phyloP scores from a whole-genome alignment of 2,888 invertebrate species.

The Nymphalis c-album region DNA sequence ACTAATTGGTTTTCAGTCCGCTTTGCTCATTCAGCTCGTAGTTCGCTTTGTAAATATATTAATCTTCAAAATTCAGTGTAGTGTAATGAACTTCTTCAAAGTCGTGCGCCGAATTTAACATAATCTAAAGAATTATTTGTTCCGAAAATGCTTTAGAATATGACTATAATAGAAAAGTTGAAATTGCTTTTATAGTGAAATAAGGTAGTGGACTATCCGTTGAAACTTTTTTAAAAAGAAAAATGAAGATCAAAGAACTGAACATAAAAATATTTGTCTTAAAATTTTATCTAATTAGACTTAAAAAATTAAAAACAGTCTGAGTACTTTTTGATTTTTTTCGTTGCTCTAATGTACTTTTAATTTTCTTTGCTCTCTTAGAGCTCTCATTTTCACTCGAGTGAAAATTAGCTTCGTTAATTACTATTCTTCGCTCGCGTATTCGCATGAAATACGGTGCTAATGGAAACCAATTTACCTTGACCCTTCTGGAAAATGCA shows the following conservation, averaged over 20 bases:
- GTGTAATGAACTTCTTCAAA: not conserved
- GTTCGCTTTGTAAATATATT: not conserved
- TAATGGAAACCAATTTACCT: not conserved
- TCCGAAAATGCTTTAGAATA: not conserved
- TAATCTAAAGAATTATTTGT: not conserved
- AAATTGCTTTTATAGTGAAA: not conserved
- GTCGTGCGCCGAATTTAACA: not conserved
- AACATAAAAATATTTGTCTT: not conserved
- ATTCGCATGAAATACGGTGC: slow-evolving; percentile 7
- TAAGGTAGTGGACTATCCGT: not conserved
- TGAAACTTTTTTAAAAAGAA: not conserved
- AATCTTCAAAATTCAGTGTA: not conserved
- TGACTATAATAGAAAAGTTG: not conserved
- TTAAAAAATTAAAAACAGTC: not conserved
- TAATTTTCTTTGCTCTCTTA: not conserved
- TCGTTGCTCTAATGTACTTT: not conserved
- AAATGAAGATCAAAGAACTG: not conserved
- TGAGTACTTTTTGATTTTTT: not conserved
- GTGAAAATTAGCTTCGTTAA: slow-evolving; percentile 9
- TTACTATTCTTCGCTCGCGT: slow-evolving; percentile 1
- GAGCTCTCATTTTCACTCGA: not conserved
- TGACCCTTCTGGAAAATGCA: not conserved
- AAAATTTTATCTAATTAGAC: not conserved
- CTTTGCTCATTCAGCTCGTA: not conserved
- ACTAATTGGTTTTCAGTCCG: too few relatives aligned